Evolutionary conservation across 2,888 invertebrate species (phyloP), one percentile per base, ranked within the genome.

Genomic region (Dorcus hopei): DNA sequence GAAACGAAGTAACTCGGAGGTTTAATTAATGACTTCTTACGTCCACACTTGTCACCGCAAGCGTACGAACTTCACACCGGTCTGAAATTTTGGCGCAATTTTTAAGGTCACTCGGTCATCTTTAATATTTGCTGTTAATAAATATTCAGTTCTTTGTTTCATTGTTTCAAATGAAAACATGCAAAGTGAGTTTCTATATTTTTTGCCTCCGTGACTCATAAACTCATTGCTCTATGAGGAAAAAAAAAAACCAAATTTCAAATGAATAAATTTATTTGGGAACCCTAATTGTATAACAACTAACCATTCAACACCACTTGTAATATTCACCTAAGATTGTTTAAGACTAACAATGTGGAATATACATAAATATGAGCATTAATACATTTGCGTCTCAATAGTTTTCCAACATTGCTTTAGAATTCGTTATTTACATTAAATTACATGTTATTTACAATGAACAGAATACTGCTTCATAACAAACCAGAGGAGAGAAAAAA

Each of bases 381-480:
- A 45, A 45, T 45, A 45, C 3, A 45, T 41, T 41, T 41, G 11
- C 45, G 14, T 45, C 9, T 45, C 3, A 14, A 14, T 14, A 11
- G 16, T 3, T 14, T 19, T 45, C 8, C 45, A 8, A 19, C 16
- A 45, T 16, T 45, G 16, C 3, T 47, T 57, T 40, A 43, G n/a
- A n/a, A 19, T 49, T 23, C 49, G 16, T 51, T 59, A 59, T 59
- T 52, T 59, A 59, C 59, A 59, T 59, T 56, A 59, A 59, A 59
- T 59, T 59, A 59, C 59, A 56, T 47, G 42, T 56, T 59, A 55
- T 59, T 50, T 59, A 59, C 55, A 59, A 59, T 55, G 56, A 51
- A 51, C 52, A 50, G 52, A 59, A 59, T 59, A 59, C 59, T 59
- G 59, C 56, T 59, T 14, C 42, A 11, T 26, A 48, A 53, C 43